Evolutionary conservation across 2,113 vertebrate genomes (phyloP), one percentile per base, ranked within the genome.

Genomic region (Melanostigma gelatinosum): DNA sequence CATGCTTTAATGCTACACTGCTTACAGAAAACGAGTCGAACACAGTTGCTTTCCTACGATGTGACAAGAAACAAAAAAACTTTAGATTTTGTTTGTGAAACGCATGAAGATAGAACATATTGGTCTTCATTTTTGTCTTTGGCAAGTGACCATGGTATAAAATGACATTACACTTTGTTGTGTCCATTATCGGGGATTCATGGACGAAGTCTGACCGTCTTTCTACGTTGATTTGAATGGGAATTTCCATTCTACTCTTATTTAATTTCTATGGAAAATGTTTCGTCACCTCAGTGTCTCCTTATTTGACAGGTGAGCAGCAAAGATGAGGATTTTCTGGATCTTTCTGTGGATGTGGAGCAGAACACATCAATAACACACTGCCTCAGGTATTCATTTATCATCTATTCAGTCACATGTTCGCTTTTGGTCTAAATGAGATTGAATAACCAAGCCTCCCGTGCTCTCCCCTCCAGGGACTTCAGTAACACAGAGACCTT

Each of bases 321-420:
- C 93, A 99, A 99, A 96, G 98, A 99, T 87, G 98, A 99, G 94
- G 98, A 99, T 93, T 99, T 99, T 91, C 96, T 99, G 92, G 98
- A 99, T 89, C 97, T 99, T 79, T 99, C 97, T 87, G 98, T 99
- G 86, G 98, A 99, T 68, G 98, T 99, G 92, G 98, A 99, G 89
- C 97, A 99, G 93, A 99, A 99, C 85, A 99, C 97, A 54, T 99
- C 97, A 13, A 99, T 98, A 88, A 99, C 97, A 72, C 97, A 99
- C 93, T 99, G 98, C 91, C 96, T 99, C 93, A 98, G 98, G 98
- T 86, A 52, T 1, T 27, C 4, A 27, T 46, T 46, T 46, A 27
- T 24, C 40, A 22, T 22, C 16, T 36, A 8, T 69, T 46, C 27
- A 48, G 63, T 44, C 52, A 42, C 8, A 32, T 13, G 11, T 65